Percentiles rank a stretch among this genome's conserved stretches.
Evolutionary conservation across 2,113 vertebrate genomes (phyloP).

Genomic region (Saccopteryx leptura): DNA sequence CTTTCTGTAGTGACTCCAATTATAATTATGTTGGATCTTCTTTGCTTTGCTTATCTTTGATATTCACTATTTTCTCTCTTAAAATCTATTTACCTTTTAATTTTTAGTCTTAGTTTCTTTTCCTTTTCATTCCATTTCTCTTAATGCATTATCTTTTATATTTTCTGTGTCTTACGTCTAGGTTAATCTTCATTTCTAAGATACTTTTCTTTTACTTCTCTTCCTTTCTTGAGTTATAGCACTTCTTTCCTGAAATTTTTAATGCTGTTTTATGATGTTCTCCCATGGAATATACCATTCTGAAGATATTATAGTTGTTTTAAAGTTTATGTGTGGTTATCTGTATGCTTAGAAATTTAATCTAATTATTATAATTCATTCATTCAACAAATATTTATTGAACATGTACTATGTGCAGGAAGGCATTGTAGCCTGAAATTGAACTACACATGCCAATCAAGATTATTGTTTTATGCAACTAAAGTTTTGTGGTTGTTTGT

Average conservation of each 20-base stretch:
- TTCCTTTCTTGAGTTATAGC: slow-evolving; percentile 8
- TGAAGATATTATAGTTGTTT: not conserved
- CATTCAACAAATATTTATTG: not conserved
- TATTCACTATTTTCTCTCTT: slow-evolving; percentile 3
- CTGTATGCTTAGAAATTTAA: not conserved
- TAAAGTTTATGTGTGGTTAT: slow-evolving; percentile 26
- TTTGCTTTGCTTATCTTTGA: slow-evolving; percentile 49
- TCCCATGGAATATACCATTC: not conserved
- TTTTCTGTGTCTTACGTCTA: not conserved
- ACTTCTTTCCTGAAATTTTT: not conserved
- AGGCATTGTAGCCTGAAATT: not conserved
- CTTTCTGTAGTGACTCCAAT: not conserved
- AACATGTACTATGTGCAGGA: not conserved
- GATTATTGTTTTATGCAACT: not conserved
- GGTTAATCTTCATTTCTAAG: not conserved
- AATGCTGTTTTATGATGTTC: slow-evolving; percentile 32
- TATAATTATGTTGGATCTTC: slow-evolving; percentile 56
- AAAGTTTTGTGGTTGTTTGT: slow-evolving; percentile 11
- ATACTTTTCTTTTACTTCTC: slow-evolving; percentile 6
- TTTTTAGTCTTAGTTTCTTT: not conserved
- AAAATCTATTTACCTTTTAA: slow-evolving; percentile 21
- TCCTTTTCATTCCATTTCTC: not conserved
- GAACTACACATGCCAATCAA: not conserved
- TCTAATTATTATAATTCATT: not conserved
- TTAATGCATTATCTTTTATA: not conserved